A percentile compares a stretch with the other conserved stretches of the same genome.
These are phyloP conservation scores for Sebastes miniatus DNA, from an alignment of 2,797 vertebrate species.

Conservation along the genomic window DNA sequence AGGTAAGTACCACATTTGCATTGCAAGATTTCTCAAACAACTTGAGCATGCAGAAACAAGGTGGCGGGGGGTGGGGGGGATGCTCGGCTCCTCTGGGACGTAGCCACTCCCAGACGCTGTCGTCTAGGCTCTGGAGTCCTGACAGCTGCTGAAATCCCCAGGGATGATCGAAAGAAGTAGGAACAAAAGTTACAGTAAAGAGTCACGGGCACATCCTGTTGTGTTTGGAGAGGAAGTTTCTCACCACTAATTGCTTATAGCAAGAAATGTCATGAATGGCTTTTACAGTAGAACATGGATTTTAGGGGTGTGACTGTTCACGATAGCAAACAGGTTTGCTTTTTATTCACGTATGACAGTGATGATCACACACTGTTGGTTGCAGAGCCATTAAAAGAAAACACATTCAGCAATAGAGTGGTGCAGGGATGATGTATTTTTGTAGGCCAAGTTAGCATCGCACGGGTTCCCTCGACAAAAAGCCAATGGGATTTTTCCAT, in stretches of 20 bases:
- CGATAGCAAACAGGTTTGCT: background rate
- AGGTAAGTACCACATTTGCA: constrained; percentile 78
- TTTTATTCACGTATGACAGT: background rate
- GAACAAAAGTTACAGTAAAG: constrained; percentile 58
- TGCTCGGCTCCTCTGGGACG: constrained; percentile 60
- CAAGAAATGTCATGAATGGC: background rate
- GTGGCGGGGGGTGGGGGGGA: background rate
- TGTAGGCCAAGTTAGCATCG: too few relatives aligned
- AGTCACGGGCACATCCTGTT: constrained; percentile 43
- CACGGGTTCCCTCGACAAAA: accelerated
- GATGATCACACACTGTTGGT: background rate
- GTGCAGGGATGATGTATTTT: too few relatives aligned
- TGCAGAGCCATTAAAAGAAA: background rate
- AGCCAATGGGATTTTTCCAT: too few relatives aligned
- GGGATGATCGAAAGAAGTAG: constrained; percentile 49
- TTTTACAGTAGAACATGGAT: background rate
- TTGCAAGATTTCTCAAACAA: constrained; percentile 72
- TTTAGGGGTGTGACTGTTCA: background rate
- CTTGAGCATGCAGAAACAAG: constrained; percentile 59
- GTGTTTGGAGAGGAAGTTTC: constrained; percentile 14
- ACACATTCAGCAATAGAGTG: too few relatives aligned
- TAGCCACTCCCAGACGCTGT: constrained; percentile 69
- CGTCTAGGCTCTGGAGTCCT: constrained; percentile 64
- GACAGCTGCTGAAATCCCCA: constrained; percentile 69
- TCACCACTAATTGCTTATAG: constrained; percentile 29